phyloP scores from a whole-genome alignment of 2,888 invertebrate species.

The Pantelozetes paolii region DNA sequence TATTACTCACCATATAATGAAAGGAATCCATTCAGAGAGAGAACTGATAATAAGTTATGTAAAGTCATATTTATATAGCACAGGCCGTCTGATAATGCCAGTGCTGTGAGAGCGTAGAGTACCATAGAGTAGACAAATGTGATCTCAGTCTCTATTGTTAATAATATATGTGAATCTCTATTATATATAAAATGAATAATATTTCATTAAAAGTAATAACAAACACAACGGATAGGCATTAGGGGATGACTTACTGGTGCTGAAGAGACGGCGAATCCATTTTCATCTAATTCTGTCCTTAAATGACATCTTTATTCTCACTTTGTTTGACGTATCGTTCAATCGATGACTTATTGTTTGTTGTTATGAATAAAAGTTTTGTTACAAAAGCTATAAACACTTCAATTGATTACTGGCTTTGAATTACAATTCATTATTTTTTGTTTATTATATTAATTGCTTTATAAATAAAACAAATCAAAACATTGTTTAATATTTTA shows the following conservation, averaged over 20 bases:
- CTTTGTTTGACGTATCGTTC: constrained; percentile 21
- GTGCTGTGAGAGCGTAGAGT: neutral
- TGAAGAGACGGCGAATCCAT: neutral
- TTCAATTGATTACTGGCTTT: neutral
- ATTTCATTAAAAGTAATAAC: constrained; percentile 25
- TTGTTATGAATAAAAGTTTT: neutral
- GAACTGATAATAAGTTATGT: neutral
- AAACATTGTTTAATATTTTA: neutral
- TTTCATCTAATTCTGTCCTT: constrained; percentile 7
- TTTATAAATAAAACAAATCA: neutral
- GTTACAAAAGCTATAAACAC: neutral
- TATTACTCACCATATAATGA: constrained; percentile 22
- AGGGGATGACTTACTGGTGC: neutral
- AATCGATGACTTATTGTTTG: constrained; percentile 27
- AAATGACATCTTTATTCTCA: constrained; percentile 27
- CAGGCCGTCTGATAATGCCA: neutral
- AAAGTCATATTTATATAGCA: constrained; percentile 25
- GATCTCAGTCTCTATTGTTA: constrained; percentile 24
- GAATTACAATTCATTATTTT: neutral
- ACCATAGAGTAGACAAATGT: neutral
- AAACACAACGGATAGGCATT: constrained; percentile 6
- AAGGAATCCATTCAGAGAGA: neutral
- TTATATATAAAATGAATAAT: constrained; percentile 18
- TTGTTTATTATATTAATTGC: constrained; percentile 1
- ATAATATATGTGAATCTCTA: constrained; percentile 9